Base-by-base conservation (phyloP, 2,888 invertebrate genomes). In the Corythucha ciliata region DNA sequence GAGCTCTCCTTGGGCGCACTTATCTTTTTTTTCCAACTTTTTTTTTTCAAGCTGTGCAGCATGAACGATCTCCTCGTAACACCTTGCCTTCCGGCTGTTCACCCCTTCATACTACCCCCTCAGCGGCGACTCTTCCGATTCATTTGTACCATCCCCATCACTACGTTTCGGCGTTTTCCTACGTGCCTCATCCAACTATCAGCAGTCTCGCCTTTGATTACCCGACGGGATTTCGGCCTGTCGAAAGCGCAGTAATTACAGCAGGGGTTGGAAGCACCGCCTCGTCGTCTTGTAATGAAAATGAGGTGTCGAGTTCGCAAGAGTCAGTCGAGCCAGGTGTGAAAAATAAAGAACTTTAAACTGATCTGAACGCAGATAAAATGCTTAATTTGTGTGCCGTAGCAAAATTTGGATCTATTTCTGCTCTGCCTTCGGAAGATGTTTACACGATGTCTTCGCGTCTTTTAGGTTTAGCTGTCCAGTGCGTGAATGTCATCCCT, bases 11-110 rank as follows among this genome's bases (percentile, higher is more conserved):
- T n/a, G n/a, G n/a, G n/a, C n/a, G n/a, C n/a, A n/a, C n/a, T n/a
- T n/a, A n/a, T n/a, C n/a, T n/a, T n/a, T n/a, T n/a, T n/a, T n/a
- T n/a, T n/a, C n/a, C n/a, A n/a, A n/a, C n/a, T n/a, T n/a, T n/a
- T n/a, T n/a, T n/a, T 54, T 50, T 69, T 72, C 45, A 75, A 91
- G 91, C 91, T 53, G 91, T 91, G 18, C 90, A 91, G 66, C 89
- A 91, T 68, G 91, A 91, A 69, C 72, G 91, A 57, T 88, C 90
- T 8, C 88, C 90, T 0, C 74, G 90, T 37, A 67, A 63, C 63
- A 68, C 60, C 62, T 68, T 60, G 37, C 65, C 67, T 36, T 59
- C 68, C 54, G n/a, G n/a, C n/a, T n/a, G n/a, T n/a, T n/a, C n/a
- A n/a, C n/a, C n/a, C n/a, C n/a, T n/a, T n/a, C n/a, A n/a, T n/a